Evolutionary conservation across 2,797 vertebrate genomes (phyloP), one percentile per base, ranked within the genome.

Genomic region (Passerculus sandwichensis): DNA sequence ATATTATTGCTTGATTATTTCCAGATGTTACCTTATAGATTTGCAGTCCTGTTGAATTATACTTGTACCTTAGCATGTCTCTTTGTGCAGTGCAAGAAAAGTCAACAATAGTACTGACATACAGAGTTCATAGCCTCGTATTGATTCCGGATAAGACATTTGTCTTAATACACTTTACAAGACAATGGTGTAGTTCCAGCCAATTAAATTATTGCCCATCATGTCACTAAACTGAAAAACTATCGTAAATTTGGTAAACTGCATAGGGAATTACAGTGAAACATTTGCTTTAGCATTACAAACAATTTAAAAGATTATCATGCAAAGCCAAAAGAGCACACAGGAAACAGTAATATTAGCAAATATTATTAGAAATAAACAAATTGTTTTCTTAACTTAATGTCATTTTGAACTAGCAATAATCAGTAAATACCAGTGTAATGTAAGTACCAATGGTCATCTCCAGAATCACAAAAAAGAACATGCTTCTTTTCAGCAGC

Each of bases 1-100:
- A 54, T 54, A 86, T 78, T 85, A 76, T 70, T 79, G 81, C 51
- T 42, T 69, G 45, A 93, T 86, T 81, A 75, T 69, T 95, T 86
- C 76, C 80, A 96, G 73, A 86, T 62, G 59, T 59, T 65, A 88
- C 45, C 56, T 61, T 47, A 75, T 1, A 88, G 62, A 93, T 86
- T 56, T 73, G 51, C 53, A 91, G 74, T 40, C 77, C 32, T 78
- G 59, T 23, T 81, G 44, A 88, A 81, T 75, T 84, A 81, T 23
- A 62, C 22, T 71, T 54, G 19, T 54, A 84, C 23, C 51, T 86
- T 44, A 65, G 66, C 40, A 81, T 51, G 60, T 61, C 32, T 50
- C 79, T 76, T 54, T 75, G 34, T 65, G 67, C 27, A 84, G 14
- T 19, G 36, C 50, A 90, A 62, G 78, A 42, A 60, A 9, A 61